Percentiles rank a stretch among this genome's conserved stretches.
These are phyloP conservation scores for Adela reaumurella DNA, from an alignment of 2,888 invertebrate genomes.

Conservation along the genomic window DNA sequence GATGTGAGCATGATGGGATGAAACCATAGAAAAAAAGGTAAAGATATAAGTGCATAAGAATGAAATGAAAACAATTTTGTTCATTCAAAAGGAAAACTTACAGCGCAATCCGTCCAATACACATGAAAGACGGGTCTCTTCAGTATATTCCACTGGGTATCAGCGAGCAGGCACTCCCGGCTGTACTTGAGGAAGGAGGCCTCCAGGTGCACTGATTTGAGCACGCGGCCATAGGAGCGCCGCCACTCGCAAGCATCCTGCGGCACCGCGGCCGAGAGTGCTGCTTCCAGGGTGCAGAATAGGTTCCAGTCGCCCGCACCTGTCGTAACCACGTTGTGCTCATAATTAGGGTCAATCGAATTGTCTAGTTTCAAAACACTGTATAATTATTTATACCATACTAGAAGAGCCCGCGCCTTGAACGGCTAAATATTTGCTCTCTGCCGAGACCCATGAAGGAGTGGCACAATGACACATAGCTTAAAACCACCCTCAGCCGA, in stretches of 20 bases:
- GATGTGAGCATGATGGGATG: too few species aligned
- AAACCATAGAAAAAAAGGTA: too few species aligned
- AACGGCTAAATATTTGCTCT: constrained; percentile 8
- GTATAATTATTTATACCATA: not conserved
- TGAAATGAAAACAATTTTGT: too few species aligned
- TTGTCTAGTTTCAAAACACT: constrained; percentile 2
- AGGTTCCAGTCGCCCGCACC: constrained; percentile 84
- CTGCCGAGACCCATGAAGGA: too few species aligned
- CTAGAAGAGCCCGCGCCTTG: constrained; percentile 6
- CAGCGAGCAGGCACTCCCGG: constrained; percentile 68
- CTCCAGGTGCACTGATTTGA: constrained; percentile 79
- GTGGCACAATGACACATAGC: too few species aligned
- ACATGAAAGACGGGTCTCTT: constrained; percentile 90
- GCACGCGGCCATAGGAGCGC: constrained; percentile 81
- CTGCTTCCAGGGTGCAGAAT: constrained; percentile 77
- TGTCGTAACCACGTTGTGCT: constrained; percentile 24
- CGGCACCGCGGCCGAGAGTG: constrained; percentile 75
- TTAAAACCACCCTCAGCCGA: too few species aligned
- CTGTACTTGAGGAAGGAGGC: constrained; percentile 79
- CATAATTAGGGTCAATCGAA: constrained; percentile 2
- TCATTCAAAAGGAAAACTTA: constrained; percentile 52
- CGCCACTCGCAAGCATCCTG: constrained; percentile 90
- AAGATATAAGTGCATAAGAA: too few species aligned
- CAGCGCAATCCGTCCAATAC: constrained; percentile 93
- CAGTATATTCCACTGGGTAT: constrained; percentile 72